Evolutionary conservation across 2,888 invertebrate genomes (phyloP).

Genomic region (Drosophila rellima): DNA sequence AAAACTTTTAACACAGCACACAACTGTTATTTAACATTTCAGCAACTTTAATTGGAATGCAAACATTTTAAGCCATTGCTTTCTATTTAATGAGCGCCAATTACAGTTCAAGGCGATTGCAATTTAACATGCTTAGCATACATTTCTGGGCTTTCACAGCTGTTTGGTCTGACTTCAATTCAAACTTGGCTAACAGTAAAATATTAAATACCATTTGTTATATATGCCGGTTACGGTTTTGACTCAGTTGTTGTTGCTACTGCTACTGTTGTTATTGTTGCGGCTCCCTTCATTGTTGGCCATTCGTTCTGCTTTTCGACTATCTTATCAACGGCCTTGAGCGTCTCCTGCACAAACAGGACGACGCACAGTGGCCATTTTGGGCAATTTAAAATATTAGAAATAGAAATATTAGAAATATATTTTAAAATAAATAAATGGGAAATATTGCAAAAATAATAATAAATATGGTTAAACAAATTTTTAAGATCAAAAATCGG

Average conservation of each 20-base stretch:
- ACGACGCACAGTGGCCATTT: neutral
- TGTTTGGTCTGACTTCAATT: slow-evolving; percentile 12
- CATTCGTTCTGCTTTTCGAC: slow-evolving; percentile 19
- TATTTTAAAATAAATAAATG: too few relatives aligned
- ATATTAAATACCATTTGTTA: slow-evolving; percentile 49
- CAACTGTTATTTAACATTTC: neutral
- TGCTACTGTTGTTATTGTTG: neutral
- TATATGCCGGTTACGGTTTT: slow-evolving; percentile 24
- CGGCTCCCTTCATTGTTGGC: slow-evolving; percentile 5
- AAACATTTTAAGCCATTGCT: neutral
- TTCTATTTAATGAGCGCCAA: slow-evolving; percentile 25
- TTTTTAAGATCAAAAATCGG: too few relatives aligned
- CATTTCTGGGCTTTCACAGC: slow-evolving; percentile 20
- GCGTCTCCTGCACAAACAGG: slow-evolving; percentile 37
- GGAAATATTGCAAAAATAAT: too few relatives aligned
- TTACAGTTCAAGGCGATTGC: slow-evolving; percentile 24
- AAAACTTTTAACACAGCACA: too few relatives aligned
- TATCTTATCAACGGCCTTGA: slow-evolving; percentile 72
- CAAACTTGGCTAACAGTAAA: slow-evolving; percentile 24
- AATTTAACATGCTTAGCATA: slow-evolving; percentile 19
- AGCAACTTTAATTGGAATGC: neutral
- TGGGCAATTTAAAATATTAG: neutral
- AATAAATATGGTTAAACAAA: too few relatives aligned
- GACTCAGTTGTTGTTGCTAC: neutral
- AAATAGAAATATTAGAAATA: neutral